These are phyloP conservation scores for Ammodytes dubius DNA, from an alignment of 2,113 vertebrate genomes.

Conservation along the genomic window DNA sequence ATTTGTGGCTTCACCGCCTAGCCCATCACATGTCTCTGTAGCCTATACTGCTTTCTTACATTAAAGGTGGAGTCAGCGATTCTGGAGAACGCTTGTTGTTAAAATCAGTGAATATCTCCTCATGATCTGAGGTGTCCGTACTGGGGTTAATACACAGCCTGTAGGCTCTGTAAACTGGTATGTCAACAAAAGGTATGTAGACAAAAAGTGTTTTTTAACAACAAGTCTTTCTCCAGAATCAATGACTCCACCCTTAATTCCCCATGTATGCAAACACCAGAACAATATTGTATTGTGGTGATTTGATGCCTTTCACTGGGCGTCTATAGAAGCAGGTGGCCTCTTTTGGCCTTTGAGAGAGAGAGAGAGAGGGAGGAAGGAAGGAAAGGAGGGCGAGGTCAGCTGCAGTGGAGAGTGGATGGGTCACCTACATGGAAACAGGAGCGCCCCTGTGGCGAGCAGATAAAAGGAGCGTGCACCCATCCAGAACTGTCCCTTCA, in stretches of 20 bases:
- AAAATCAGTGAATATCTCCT: no score
- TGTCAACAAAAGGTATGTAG: no score
- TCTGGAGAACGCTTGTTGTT: no score
- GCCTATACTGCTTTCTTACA: not conserved
- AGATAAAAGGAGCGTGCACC: constrained; percentile 74
- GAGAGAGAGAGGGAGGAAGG: constrained; percentile 62
- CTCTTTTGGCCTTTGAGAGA: constrained; percentile 46
- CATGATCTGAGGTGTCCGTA: no score
- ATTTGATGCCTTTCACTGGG: constrained; percentile 51
- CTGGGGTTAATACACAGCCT: no score
- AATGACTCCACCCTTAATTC: not conserved
- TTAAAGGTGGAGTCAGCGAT: no score
- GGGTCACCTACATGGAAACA: constrained; percentile 78
- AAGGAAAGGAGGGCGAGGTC: constrained; percentile 74
- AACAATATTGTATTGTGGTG: not conserved
- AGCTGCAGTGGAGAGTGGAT: constrained; percentile 61
- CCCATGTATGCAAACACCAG: constrained; percentile 62
- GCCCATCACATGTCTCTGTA: constrained; percentile 18
- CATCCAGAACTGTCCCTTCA: constrained; percentile 77
- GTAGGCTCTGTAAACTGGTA: no score
- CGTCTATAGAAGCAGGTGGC: constrained; percentile 71
- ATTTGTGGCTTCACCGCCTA: constrained; percentile 67
- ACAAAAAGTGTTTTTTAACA: no score
- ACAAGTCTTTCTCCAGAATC: no score
- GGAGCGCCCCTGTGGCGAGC: constrained; percentile 71